These are phyloP conservation scores for Ridgeia piscesae DNA, from an alignment of 1,140 invertebrate species.

Conservation along the genomic window DNA sequence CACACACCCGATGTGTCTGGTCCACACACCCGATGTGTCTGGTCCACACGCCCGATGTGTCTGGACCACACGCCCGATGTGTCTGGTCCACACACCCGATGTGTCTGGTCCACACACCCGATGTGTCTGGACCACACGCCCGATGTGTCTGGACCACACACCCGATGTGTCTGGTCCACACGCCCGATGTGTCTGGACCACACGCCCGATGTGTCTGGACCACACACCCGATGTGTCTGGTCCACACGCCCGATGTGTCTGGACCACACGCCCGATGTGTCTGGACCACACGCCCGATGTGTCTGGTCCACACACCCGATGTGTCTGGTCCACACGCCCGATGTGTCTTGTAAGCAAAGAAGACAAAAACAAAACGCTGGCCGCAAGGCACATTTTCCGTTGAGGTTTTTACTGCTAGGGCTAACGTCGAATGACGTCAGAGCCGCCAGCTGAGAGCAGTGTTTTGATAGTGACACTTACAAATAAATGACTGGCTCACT, in stretches of 20 bases:
- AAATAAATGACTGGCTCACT: too few species aligned
- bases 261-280: background rate
- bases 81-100: background rate
- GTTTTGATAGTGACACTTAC: too few species aligned
- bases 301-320: background rate
- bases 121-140: background rate
- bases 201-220: background rate
- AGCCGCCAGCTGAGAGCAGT: too few species aligned
- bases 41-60: background rate
- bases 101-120: too few species aligned
- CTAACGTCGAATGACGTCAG: too few species aligned
- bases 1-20: background rate
- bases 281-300: background rate
- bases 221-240: background rate
- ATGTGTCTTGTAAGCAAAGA: too few species aligned
- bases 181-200: background rate
- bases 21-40: background rate
- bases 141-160: background rate
- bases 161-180: background rate
- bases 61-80: background rate
- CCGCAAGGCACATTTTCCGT: too few species aligned
- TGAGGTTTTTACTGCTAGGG: too few species aligned
- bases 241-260: background rate
- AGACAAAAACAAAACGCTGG: too few species aligned
- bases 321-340: too few species aligned